Conservation (phyloP, 2,888 invertebrate genomes). For the Clitarchus hookeri region DNA sequence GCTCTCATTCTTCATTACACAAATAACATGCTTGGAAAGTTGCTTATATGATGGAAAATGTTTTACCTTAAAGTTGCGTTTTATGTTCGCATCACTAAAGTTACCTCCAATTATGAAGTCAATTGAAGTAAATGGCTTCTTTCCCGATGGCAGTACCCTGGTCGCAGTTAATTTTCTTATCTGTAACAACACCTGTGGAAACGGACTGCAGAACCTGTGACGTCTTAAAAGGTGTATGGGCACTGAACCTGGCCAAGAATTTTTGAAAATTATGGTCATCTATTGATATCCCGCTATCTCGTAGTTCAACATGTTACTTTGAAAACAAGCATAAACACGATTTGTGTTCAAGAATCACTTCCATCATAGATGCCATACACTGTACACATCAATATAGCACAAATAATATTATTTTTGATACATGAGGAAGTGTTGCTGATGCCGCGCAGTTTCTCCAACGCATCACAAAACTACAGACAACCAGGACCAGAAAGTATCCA, state of each 20-base stretch:
- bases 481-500: constrained; percentile 9
- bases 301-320: not conserved
- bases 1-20: constrained; percentile 3
- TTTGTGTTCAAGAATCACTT: not conserved
- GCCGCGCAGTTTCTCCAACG: not conserved
- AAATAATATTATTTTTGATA: not conserved
- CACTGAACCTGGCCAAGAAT: not conserved
- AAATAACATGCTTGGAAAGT: not conserved
- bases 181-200: not conserved
- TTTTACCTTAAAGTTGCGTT: not conserved
- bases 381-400: not conserved
- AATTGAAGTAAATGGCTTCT: not conserved
- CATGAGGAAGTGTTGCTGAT: not conserved
- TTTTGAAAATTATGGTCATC: not conserved
- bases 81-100: not conserved
- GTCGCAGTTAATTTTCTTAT: not conserved
- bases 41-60: not conserved
- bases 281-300: not conserved
- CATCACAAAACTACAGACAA: not conserved
- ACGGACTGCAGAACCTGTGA: no score
- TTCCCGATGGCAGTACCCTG: not conserved
- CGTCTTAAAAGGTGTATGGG: not conserved
- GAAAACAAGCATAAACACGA: no score
- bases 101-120: not conserved
- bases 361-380: not conserved